A percentile compares a stretch with the other conserved stretches of the same genome.
These are phyloP conservation scores for Epinephelus lanceolatus DNA, from an alignment of 2,113 vertebrate genomes.

Conservation along the genomic window DNA sequence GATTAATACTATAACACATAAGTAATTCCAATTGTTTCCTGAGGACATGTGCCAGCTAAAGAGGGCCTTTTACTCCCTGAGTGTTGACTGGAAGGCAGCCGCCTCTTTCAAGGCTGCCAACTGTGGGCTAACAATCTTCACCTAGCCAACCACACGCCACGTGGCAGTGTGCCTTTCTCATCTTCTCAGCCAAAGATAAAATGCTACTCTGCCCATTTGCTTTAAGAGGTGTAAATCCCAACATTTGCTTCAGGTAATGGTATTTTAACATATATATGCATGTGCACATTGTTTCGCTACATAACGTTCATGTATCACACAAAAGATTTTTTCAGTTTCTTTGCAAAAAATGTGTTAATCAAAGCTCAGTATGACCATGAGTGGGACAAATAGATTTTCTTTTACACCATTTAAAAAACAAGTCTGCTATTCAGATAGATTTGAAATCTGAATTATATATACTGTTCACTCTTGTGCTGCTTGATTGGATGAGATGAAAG, in stretches of 20 bases:
- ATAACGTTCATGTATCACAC: neutral
- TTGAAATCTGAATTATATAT: neutral
- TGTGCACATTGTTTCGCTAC: neutral
- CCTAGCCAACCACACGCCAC: slow-evolving; percentile 28
- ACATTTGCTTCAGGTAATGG: neutral
- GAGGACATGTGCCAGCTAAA: slow-evolving; percentile 1
- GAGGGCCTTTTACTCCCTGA: neutral
- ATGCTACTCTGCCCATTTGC: neutral
- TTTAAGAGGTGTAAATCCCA: neutral
- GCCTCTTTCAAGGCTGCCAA: slow-evolving; percentile 10
- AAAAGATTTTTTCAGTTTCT: neutral
- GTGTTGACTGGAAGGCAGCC: slow-evolving; percentile 30
- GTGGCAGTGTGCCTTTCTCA: slow-evolving; percentile 36
- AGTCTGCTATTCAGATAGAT: neutral
- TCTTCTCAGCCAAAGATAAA: slow-evolving; percentile 25
- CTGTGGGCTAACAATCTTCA: slow-evolving; percentile 37
- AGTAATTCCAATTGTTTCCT: neutral
- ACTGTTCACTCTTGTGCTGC: neutral
- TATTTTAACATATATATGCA: neutral
- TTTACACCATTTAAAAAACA: neutral
- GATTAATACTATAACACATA: neutral
- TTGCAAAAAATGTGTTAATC: neutral
- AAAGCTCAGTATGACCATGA: neutral
- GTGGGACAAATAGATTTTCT: neutral
- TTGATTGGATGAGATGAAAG: neutral